Percentiles rank a stretch among this genome's conserved stretches.
phyloP scores from a whole-genome alignment of 1,140 invertebrate species.

The Leptinotarsa texana region DNA sequence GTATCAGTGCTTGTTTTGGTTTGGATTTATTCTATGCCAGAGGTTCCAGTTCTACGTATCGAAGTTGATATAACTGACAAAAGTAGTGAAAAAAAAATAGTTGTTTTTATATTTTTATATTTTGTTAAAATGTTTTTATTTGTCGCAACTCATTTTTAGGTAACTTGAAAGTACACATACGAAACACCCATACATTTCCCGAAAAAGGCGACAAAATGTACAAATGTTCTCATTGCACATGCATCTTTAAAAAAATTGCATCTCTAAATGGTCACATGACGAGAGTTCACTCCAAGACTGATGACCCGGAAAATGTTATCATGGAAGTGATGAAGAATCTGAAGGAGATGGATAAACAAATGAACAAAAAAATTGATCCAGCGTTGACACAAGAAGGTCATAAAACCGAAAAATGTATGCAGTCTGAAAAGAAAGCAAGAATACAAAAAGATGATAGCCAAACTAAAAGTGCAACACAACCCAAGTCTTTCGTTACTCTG shows the following conservation, averaged over 20 bases:
- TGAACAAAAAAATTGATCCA: background rate
- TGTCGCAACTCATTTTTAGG: conserved; percentile 51
- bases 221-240: conserved; percentile 69
- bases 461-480: background rate
- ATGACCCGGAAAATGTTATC: conserved; percentile 27
- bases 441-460: background rate
- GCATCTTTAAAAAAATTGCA: conserved; percentile 71
- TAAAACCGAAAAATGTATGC: background rate
- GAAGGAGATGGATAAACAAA: conserved; percentile 42
- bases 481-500: background rate
- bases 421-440: background rate
- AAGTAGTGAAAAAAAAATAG: too few relatives aligned
- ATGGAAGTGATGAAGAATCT: conserved; percentile 39
- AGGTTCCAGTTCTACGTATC: too few relatives aligned
- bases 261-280: conserved; percentile 75
- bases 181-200: conserved; percentile 68
- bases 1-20: too few relatives aligned
- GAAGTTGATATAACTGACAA: too few relatives aligned
- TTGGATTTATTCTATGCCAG: too few relatives aligned
- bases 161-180: conserved; percentile 71
- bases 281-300: conserved; percentile 41
- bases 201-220: conserved; percentile 60
- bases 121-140: too few relatives aligned
- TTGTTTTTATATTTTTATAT: too few relatives aligned
- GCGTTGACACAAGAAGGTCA: background rate